These are phyloP conservation scores for Manis crassicaudata DNA, from an alignment of 2,797 vertebrate species.

Conservation along the genomic window DNA sequence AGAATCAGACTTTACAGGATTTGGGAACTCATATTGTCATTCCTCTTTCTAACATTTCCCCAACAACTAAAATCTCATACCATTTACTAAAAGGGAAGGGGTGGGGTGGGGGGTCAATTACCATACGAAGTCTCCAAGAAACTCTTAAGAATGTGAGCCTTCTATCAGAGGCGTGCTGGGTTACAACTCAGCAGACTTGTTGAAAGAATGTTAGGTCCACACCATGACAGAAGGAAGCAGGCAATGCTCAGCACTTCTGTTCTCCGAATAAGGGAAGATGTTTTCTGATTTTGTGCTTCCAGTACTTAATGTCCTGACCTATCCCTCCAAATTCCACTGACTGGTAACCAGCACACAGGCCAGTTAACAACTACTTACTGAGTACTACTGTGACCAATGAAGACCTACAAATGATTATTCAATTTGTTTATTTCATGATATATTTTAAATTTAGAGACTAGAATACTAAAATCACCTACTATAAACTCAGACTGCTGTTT, in stretches of 20 bases:
- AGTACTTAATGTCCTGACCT: not conserved
- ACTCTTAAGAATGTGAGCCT: not conserved
- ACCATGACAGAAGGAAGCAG: not conserved
- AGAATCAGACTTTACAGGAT: slow-evolving; percentile 23
- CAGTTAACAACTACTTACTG: slow-evolving; percentile 43
- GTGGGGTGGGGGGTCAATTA: not conserved
- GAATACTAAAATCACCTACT: slow-evolving; percentile 53
- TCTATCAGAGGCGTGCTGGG: not conserved
- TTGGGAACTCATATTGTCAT: slow-evolving; percentile 2
- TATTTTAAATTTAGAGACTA: slow-evolving; percentile 64
- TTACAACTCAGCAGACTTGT: not conserved
- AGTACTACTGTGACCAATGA: slow-evolving; percentile 14
- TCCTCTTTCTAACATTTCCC: slow-evolving; percentile 44
- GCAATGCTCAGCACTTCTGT: not conserved
- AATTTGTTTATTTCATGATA: slow-evolving; percentile 52
- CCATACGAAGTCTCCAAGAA: slow-evolving; percentile 20
- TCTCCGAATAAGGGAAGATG: not conserved
- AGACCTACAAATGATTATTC: slow-evolving; percentile 37
- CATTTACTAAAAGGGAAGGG: not conserved
- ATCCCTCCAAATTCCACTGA: slow-evolving; percentile 41
- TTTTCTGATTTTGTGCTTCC: slow-evolving; percentile 32
- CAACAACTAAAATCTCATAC: not conserved
- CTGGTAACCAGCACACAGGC: not conserved
- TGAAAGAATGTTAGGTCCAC: not conserved
- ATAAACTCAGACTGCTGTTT: slow-evolving; percentile 52